Evolutionary conservation across 2,888 invertebrate species (phyloP).

Genomic region (Drosophila picticornis): DNA sequence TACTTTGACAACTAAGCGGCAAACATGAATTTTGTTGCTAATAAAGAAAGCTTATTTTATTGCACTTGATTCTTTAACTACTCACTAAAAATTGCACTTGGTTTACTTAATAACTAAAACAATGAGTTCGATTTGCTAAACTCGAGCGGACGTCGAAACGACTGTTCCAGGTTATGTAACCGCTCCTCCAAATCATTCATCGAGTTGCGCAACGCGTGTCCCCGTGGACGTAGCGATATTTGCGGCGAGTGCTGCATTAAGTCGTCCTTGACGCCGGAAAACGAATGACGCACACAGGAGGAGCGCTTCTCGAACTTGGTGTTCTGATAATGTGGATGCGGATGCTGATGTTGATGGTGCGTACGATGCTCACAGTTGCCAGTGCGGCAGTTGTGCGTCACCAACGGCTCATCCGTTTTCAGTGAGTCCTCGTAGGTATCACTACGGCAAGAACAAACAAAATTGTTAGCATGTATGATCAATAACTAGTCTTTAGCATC

Average conservation of each 20-base stretch:
- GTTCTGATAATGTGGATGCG: constrained; percentile 81
- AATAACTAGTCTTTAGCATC: neutral
- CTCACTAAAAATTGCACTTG: constrained; percentile 63
- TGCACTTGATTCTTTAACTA: constrained; percentile 70
- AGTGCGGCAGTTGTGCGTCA: constrained; percentile 75
- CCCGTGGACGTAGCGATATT: constrained; percentile 82
- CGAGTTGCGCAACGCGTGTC: constrained; percentile 84
- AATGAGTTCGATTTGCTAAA: constrained; percentile 82
- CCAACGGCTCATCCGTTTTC: constrained; percentile 86
- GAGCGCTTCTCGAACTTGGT: constrained; percentile 82
- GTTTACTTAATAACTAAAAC: constrained; percentile 62
- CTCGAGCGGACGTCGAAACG: constrained; percentile 83
- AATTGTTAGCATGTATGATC: neutral
- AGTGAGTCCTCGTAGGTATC: constrained; percentile 93
- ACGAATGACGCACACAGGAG: constrained; percentile 84
- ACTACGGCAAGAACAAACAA: constrained; percentile 77
- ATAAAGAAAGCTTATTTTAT: constrained; percentile 57
- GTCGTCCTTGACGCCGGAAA: constrained; percentile 85
- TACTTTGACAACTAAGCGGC: constrained; percentile 61
- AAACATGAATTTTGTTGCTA: neutral
- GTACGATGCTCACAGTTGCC: constrained; percentile 71
- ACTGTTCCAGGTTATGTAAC: constrained; percentile 84
- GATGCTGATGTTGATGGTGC: constrained; percentile 67
- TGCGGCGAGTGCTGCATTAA: constrained; percentile 84
- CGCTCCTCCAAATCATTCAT: constrained; percentile 85